A percentile compares a stretch with the other conserved stretches of the same genome.
phyloP scores from a whole-genome alignment of 2,797 vertebrate genomes.

The Epinephelus malabaricus region DNA sequence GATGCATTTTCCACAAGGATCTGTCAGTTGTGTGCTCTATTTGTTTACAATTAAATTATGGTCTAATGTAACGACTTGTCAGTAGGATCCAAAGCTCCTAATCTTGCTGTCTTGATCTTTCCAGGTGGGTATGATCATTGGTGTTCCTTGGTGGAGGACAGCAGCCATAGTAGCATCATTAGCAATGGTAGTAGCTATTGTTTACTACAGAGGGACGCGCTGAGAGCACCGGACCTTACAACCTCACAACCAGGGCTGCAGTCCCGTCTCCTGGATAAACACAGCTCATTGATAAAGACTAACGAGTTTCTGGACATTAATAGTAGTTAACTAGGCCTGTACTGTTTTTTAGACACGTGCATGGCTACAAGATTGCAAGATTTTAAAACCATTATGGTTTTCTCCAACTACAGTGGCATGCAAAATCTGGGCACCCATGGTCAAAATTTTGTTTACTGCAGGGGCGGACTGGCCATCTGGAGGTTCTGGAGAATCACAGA shows the following conservation, averaged over 20 bases:
- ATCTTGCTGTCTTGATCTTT: conserved; percentile 30
- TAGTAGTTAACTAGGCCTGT: not conserved
- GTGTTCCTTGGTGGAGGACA: conserved; percentile 77
- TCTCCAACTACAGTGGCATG: no score
- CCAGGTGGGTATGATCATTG: conserved; percentile 77
- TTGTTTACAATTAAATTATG: no score
- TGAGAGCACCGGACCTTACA: conserved; percentile 54
- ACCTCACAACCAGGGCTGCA: conserved; percentile 9
- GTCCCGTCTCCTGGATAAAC: conserved; percentile 1
- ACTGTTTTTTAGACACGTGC: no score
- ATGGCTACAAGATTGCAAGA: no score
- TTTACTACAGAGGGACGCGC: conserved; percentile 82
- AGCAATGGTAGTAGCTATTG: conserved; percentile 69
- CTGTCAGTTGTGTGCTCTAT: not conserved
- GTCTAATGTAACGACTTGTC: not conserved
- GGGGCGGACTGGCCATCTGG: no score
- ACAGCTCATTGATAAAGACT: conserved; percentile 9
- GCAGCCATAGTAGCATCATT: conserved; percentile 77
- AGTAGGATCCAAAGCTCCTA: not conserved
- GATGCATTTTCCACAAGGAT: not conserved
- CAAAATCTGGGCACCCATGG: no score
- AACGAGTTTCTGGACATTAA: not conserved
- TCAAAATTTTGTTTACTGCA: no score
- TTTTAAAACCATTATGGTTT: no score
- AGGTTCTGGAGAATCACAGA: no score